Evolutionary conservation across 2,888 invertebrate species (phyloP).

Genomic region (Tenthredo amoena): DNA sequence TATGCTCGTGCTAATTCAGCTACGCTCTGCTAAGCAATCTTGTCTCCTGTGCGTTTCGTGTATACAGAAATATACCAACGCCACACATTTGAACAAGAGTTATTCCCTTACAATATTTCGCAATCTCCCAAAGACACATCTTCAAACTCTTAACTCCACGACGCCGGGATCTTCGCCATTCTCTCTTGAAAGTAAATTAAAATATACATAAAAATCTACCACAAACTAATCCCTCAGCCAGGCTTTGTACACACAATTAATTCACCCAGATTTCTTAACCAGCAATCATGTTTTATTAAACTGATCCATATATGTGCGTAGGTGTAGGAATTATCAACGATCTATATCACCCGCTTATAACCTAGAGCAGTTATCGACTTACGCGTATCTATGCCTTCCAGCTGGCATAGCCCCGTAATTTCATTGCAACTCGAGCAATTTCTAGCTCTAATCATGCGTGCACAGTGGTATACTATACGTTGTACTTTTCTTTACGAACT

Average conservation of each 20-base stretch:
- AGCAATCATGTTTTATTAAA: not conserved
- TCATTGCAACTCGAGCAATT: constrained; percentile 24
- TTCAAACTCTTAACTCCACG: not conserved
- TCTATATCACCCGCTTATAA: constrained; percentile 29
- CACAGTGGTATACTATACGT: not conserved
- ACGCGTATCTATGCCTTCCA: constrained; percentile 37
- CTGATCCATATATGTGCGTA: not conserved
- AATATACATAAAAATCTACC: not conserved
- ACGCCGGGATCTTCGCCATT: not conserved
- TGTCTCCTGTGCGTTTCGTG: constrained; percentile 34
- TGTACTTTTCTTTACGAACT: not conserved
- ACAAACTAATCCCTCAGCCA: not conserved
- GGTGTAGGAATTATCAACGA: constrained; percentile 20
- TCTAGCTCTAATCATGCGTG: constrained; percentile 24
- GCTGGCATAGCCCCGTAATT: constrained; percentile 29
- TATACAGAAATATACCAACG: not conserved
- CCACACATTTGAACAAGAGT: not conserved
- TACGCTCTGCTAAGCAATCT: constrained; percentile 48
- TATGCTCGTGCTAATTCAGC: constrained; percentile 44
- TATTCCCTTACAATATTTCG: not conserved
- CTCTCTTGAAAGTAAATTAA: not conserved
- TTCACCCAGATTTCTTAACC: not conserved
- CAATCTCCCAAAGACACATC: not conserved
- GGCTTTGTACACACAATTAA: not conserved
- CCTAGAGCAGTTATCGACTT: constrained; percentile 42